Conservation (phyloP, 2,888 invertebrate genomes). For the Apamea crenata region DNA sequence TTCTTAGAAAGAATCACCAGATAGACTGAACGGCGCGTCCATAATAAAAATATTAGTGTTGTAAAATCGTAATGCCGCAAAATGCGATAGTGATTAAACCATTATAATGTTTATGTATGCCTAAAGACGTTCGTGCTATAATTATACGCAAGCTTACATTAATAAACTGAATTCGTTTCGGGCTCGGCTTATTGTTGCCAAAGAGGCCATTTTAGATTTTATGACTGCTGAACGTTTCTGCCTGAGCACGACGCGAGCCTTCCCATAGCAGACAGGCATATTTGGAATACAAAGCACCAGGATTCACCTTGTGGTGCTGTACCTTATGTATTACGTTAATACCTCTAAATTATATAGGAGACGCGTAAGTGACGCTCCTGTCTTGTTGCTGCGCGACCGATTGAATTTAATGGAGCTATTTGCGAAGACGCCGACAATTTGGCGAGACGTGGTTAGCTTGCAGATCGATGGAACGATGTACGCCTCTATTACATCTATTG, state of each 20-base stretch:
- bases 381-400: constrained; percentile 77
- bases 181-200: constrained; percentile 39
- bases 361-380: constrained; percentile 83
- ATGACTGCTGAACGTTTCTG: constrained; percentile 58
- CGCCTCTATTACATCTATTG: constrained; percentile 69
- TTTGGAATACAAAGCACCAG: constrained; percentile 78
- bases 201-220: constrained; percentile 63
- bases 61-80: constrained; percentile 29
- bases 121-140: constrained; percentile 28
- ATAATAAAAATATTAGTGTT: constrained; percentile 6
- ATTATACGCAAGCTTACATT: constrained; percentile 44
- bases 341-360: constrained; percentile 85
- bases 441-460: constrained; percentile 78
- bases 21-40: not conserved
- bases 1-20: not conserved
- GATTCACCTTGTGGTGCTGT: constrained; percentile 64
- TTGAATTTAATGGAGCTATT: constrained; percentile 88
- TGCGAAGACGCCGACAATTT: constrained; percentile 81
- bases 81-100: constrained; percentile 30
- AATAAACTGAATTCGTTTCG: constrained; percentile 47
- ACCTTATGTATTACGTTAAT: constrained; percentile 76
- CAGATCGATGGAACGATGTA: constrained; percentile 68
- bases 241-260: constrained; percentile 49
- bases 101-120: constrained; percentile 37
- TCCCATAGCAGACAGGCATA: constrained; percentile 64